Base-by-base conservation (phyloP, 2,797 vertebrate genomes). In the Coregonus ussuriensis region DNA sequence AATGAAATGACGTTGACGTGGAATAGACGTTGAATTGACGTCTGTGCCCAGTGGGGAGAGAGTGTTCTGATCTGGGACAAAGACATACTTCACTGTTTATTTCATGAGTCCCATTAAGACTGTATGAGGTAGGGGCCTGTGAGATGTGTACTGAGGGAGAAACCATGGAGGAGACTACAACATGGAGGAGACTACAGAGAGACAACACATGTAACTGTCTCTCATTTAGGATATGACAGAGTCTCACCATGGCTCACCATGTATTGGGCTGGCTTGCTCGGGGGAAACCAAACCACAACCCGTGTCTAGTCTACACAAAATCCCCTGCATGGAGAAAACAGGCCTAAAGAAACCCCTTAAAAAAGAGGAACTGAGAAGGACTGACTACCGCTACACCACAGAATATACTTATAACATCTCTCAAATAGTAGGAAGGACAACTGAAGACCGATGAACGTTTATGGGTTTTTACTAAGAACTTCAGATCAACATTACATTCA, bases 51-150 rank as follows among this genome's bases (percentile, higher is more conserved):
- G 41, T 47, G 9, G 51, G 16, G 66, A 51, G 70, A 54, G 53
- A 33, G 65, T 71, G 84, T 77, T 47, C 71, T 67, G 69, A 81
- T 85, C 80, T 80, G 74, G 81, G 75, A 81, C 79, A 86, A 84
- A 77, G 63, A 53, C 72, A 70, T 16, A 56, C 47, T 76, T 82
- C 73, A 72, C 75, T 85, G 86, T 85, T 86, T 80, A 84, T 83
- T 85, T 91, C 79, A 87, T 78, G 76, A 84, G 75, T 63, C 77
- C 68, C 76, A 84, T 84, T 78, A 81, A 77, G 65, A 81, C 71
- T 87, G 77, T 41, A 84, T 80, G 63, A 77, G 77, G 37, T 71
- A 59, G 71, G 47, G 76, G 41, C 52, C 71, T 16, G 25, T 6
- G 52, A 47, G 41, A 47, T 82, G 63, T 73, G 75, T 29, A 47